phyloP scores from a whole-genome alignment of 2,888 invertebrate genomes.

The Sacculina carcini region DNA sequence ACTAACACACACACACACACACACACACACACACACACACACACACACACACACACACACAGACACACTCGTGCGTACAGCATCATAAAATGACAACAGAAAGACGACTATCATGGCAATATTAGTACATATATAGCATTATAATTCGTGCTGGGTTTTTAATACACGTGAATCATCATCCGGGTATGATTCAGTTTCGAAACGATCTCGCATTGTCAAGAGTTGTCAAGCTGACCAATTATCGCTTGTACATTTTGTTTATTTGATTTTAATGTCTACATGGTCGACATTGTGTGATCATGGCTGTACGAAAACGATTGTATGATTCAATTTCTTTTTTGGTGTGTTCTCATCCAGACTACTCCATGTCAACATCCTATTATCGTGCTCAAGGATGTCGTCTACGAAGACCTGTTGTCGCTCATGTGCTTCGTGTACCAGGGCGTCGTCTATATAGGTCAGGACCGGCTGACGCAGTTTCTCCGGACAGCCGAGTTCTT shows the following conservation, averaged over 20 bases:
- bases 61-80: neutral
- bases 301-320: neutral
- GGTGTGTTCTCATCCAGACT: too few species aligned
- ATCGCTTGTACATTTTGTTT: neutral
- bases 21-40: neutral
- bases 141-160: too few species aligned
- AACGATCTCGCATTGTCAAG: too few species aligned
- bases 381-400: slow-evolving; percentile 40
- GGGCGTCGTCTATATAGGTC: slow-evolving; percentile 40
- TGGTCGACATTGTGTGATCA: neutral
- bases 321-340: slow-evolving; percentile 13
- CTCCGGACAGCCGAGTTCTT: slow-evolving; percentile 37
- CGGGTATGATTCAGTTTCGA: too few species aligned
- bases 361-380: slow-evolving; percentile 46
- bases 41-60: slow-evolving; percentile 1
- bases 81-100: too few species aligned
- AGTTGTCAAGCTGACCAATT: too few species aligned
- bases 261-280: neutral
- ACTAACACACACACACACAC: neutral
- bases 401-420: slow-evolving; percentile 35
- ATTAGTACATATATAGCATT: too few species aligned
- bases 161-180: too few species aligned
- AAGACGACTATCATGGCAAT: too few species aligned
- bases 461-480: slow-evolving; percentile 35
- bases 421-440: slow-evolving; percentile 40